phyloP scores from a whole-genome alignment of 2,113 vertebrate genomes.

The Ptyas mucosa region DNA sequence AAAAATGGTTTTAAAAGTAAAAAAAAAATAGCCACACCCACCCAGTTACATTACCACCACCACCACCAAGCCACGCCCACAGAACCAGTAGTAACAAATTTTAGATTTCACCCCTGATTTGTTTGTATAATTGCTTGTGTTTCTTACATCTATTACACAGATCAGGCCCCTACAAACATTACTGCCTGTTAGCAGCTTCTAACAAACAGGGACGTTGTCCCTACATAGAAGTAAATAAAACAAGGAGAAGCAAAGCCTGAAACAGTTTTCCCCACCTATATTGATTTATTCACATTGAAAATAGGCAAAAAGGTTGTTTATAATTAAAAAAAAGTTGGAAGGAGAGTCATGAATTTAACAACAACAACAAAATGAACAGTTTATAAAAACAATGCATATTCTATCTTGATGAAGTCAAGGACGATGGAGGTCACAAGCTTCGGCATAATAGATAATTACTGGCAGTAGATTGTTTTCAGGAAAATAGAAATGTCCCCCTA shows the following conservation, averaged over 20 bases:
- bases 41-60: too few species aligned
- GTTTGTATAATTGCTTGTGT: background rate
- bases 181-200: background rate
- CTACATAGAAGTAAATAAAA: background rate
- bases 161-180: background rate
- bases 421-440: background rate
- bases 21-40: too few species aligned
- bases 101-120: too few species aligned
- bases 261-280: background rate
- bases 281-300: background rate
- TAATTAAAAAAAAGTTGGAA: background rate
- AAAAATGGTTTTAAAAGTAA: too few species aligned
- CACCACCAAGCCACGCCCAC: too few species aligned
- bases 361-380: background rate
- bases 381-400: constrained; percentile 7
- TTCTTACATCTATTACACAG: background rate
- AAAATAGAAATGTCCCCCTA: background rate
- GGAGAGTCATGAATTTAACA: background rate
- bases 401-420: background rate
- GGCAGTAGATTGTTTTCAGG: background rate
- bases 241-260: background rate
- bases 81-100: too few species aligned
- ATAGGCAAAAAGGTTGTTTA: background rate
- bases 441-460: background rate
- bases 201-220: background rate